Percentiles rank a stretch among this genome's conserved stretches.
Evolutionary conservation across 1,140 invertebrate species (phyloP).

Genomic region (Campodea augens): DNA sequence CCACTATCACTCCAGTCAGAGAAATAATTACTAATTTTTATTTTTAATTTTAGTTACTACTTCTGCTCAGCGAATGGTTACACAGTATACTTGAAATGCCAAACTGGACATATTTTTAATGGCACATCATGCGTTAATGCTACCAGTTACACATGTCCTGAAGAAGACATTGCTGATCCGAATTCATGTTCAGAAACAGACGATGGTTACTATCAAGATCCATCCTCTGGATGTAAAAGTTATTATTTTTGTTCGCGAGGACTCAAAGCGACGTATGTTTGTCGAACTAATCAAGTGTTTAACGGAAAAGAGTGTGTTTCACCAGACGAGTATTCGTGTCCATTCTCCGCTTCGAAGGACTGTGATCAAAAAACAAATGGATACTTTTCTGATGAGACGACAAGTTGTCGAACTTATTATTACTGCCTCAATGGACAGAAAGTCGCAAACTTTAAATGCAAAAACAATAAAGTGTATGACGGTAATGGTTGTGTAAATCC

Average conservation of each 20-base stretch:
- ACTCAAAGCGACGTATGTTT: conserved; percentile 32
- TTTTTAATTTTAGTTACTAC: neutral
- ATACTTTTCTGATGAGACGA: conserved; percentile 30
- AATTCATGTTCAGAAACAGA: conserved; percentile 26
- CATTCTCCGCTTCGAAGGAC: conserved; percentile 22
- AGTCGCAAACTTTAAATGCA: conserved; percentile 30
- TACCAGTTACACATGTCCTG: conserved; percentile 3
- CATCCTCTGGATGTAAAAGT: conserved; percentile 30
- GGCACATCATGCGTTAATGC: conserved; percentile 18
- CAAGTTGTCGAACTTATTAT: conserved; percentile 33
- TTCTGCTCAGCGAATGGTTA: neutral
- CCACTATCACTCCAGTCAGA: neutral
- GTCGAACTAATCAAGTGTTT: conserved; percentile 27
- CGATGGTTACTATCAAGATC: conserved; percentile 35
- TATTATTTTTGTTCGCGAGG: conserved; percentile 34
- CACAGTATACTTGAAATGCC: conserved; percentile 11
- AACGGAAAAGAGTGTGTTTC: conserved; percentile 31
- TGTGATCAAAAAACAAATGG: conserved; percentile 30
- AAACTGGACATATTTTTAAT: conserved; percentile 19
- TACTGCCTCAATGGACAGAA: conserved; percentile 32
- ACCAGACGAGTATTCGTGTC: conserved; percentile 23
- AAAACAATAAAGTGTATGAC: conserved; percentile 31
- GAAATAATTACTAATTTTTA: neutral
- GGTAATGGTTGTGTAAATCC: conserved; percentile 27
- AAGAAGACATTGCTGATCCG: conserved; percentile 19